These are phyloP conservation scores for Orchesellides sinensis DNA, from an alignment of 2,888 invertebrate genomes.

Conservation along the genomic window DNA sequence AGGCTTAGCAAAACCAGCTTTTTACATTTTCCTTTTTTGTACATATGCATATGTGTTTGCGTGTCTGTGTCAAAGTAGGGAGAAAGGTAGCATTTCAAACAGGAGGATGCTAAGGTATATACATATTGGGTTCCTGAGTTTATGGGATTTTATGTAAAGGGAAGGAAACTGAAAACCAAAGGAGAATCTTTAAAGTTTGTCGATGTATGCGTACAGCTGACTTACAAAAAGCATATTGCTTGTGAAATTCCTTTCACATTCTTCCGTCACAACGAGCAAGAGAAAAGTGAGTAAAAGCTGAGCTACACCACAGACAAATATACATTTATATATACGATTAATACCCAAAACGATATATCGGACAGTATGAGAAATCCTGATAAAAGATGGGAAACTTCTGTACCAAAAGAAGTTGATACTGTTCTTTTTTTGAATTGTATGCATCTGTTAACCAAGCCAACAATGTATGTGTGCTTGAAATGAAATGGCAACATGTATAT, in stretches of 20 bases:
- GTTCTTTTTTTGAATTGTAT: too few species aligned
- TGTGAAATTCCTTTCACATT: slow-evolving; percentile 32
- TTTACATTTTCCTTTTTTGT: background rate
- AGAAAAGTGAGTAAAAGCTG: slow-evolving; percentile 10
- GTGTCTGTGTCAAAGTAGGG: slow-evolving; percentile 43
- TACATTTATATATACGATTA: too few species aligned
- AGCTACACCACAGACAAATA: too few species aligned
- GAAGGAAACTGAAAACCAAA: slow-evolving; percentile 52
- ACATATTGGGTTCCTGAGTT: slow-evolving; percentile 35
- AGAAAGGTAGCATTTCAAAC: background rate
- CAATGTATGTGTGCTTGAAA: too few species aligned
- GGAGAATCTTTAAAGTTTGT: background rate
- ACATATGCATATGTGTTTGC: too few species aligned
- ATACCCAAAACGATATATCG: background rate
- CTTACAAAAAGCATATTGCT: slow-evolving; percentile 20
- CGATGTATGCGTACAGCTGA: background rate
- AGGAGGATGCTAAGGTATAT: slow-evolving; percentile 26
- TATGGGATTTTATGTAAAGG: slow-evolving; percentile 2
- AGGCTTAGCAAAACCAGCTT: background rate
- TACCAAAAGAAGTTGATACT: too few species aligned
- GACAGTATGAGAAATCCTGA: background rate
- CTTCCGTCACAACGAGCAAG: slow-evolving; percentile 28
- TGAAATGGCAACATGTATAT: too few species aligned
- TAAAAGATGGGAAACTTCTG: too few species aligned
- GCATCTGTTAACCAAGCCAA: too few species aligned